These are phyloP conservation scores for Melanerpes aurifrons DNA, from an alignment of 2,113 vertebrate genomes.

Conservation along the genomic window DNA sequence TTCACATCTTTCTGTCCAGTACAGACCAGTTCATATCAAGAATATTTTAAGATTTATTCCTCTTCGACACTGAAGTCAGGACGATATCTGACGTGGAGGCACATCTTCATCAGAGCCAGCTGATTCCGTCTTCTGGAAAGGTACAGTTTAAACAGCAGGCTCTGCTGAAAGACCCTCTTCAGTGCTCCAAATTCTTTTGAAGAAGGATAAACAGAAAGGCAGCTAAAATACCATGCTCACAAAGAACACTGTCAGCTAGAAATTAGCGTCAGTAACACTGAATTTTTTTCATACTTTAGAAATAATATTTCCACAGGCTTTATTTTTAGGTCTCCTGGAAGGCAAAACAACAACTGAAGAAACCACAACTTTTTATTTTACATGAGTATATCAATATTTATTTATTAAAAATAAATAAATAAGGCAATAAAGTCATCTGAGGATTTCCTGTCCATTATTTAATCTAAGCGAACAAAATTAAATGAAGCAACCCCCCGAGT, in stretches of 20 bases:
- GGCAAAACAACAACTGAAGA: background rate
- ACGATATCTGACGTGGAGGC: background rate
- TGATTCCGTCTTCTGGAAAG: background rate
- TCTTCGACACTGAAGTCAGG: background rate
- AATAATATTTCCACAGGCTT: background rate
- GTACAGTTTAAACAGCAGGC: background rate
- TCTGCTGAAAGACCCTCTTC: background rate
- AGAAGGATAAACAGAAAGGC: background rate
- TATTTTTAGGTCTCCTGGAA: background rate
- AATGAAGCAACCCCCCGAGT: background rate
- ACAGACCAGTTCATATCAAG: background rate
- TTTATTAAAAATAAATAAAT: background rate
- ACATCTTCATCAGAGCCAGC: background rate
- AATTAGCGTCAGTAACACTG: background rate
- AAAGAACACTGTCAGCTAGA: background rate
- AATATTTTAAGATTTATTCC: background rate
- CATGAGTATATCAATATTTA: background rate
- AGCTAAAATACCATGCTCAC: background rate
- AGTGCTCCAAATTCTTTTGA: background rate
- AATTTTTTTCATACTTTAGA: background rate
- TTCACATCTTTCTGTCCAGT: background rate
- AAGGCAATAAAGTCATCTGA: background rate
- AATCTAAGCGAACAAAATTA: background rate
- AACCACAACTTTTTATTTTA: background rate
- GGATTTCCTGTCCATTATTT: background rate